A percentile compares a stretch with the other conserved stretches of the same genome.
Conservation (phyloP, 2,888 invertebrate genomes). For the Hyposoter didymator region DNA sequence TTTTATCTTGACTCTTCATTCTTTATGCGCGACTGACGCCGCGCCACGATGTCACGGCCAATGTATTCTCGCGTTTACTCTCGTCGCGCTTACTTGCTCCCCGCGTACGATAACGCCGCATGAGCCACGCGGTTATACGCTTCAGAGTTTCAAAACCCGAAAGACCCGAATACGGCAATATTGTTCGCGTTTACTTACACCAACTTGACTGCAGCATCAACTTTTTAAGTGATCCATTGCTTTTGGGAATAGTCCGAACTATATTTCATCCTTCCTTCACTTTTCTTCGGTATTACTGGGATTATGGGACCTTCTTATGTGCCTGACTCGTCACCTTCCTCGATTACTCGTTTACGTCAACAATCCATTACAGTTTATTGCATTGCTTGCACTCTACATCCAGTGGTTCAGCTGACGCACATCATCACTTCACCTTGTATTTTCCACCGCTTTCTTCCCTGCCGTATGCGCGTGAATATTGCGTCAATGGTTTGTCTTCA, state of each 20-base stretch:
- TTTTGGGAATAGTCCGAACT: slow-evolving; percentile 4
- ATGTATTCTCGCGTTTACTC: slow-evolving; percentile 55
- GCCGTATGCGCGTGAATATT: slow-evolving; percentile 12
- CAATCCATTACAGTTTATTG: slow-evolving; percentile 41
- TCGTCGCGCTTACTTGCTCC: slow-evolving; percentile 51
- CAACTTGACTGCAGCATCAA: slow-evolving; percentile 7
- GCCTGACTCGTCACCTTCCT: not conserved
- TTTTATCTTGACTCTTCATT: slow-evolving; percentile 64
- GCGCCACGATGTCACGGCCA: slow-evolving; percentile 52
- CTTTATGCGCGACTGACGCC: slow-evolving; percentile 47
- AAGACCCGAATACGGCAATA: slow-evolving; percentile 37
- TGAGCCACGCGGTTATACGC: slow-evolving; percentile 36
- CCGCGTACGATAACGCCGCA: slow-evolving; percentile 33
- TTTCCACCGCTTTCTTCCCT: slow-evolving; percentile 32
- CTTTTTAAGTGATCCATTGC: slow-evolving; percentile 23
- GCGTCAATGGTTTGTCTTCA: not conserved
- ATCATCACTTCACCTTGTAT: slow-evolving; percentile 2
- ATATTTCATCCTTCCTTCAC: slow-evolving; percentile 33
- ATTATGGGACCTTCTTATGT: slow-evolving; percentile 12
- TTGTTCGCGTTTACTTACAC: slow-evolving; percentile 26
- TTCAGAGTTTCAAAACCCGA: slow-evolving; percentile 42
- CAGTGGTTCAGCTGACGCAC: slow-evolving; percentile 17
- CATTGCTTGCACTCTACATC: slow-evolving; percentile 29
- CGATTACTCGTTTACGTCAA: slow-evolving; percentile 6
- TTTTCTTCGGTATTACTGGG: not conserved